Percentiles rank a stretch among this genome's conserved stretches.
phyloP scores from a whole-genome alignment of 2,797 vertebrate genomes.

The Oreortyx pictus region DNA sequence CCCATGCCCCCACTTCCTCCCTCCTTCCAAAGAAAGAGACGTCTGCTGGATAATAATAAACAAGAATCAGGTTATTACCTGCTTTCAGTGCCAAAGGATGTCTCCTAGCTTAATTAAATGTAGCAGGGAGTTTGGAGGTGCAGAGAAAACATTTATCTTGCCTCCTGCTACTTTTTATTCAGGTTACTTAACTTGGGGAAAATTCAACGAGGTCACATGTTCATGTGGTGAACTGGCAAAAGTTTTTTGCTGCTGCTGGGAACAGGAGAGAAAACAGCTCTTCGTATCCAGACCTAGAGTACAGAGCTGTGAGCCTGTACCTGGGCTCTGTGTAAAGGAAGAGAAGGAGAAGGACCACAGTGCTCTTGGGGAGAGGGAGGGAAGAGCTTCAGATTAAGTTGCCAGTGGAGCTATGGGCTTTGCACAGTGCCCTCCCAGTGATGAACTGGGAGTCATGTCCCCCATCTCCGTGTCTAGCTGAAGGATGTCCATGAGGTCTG shows the following conservation, averaged over 20 bases:
- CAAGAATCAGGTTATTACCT: background rate
- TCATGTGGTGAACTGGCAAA: background rate
- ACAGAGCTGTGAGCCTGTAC: background rate
- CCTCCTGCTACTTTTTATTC: background rate
- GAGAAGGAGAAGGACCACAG: background rate
- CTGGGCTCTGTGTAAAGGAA: background rate
- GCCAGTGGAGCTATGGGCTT: rapidly evolving
- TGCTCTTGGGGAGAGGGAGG: background rate
- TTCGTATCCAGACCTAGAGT: background rate
- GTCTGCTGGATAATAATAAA: background rate
- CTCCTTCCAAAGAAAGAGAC: background rate
- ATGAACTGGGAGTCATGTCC: background rate
- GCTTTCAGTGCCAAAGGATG: background rate
- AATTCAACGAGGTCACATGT: background rate
- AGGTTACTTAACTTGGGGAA: background rate
- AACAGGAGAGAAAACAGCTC: background rate
- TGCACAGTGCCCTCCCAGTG: background rate
- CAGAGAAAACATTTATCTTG: background rate
- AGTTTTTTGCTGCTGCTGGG: background rate
- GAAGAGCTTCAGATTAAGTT: background rate
- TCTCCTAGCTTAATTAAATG: background rate
- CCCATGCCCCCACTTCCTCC: background rate
- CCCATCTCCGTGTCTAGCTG: background rate
- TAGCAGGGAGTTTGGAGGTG: background rate
- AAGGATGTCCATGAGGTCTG: background rate